Evolutionary conservation across 2,888 invertebrate genomes (phyloP).

Genomic region (Hypomecis atomaria): DNA sequence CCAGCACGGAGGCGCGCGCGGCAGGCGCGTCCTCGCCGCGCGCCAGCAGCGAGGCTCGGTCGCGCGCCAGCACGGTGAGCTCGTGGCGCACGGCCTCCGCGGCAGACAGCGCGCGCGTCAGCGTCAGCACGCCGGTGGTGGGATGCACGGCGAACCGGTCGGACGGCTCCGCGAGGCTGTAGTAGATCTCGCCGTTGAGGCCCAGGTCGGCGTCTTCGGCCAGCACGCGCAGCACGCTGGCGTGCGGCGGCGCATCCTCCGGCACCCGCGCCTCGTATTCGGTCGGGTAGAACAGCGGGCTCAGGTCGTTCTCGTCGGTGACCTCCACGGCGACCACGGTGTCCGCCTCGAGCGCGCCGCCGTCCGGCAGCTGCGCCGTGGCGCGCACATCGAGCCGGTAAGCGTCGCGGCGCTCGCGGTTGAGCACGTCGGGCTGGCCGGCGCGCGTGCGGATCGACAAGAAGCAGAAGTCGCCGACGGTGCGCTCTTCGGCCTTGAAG

Average conservation of each 20-base stretch:
- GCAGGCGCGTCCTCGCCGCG: conserved; percentile 85
- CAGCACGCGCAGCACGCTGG: conserved; percentile 90
- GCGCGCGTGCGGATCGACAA: conserved; percentile 94
- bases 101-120: conserved; percentile 91
- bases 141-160: conserved; percentile 97
- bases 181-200: conserved; percentile 98
- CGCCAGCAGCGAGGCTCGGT: conserved; percentile 89
- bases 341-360: conserved; percentile 88
- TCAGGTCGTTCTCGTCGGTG: conserved; percentile 95
- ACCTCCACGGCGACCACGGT: conserved; percentile 89
- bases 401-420: conserved; percentile 94
- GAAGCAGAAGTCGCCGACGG: conserved; percentile 98
- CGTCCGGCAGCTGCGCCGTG: conserved; percentile 84
- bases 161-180: conserved; percentile 92
- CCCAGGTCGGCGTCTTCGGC: conserved; percentile 99
- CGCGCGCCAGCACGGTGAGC: conserved; percentile 92
- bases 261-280: conserved; percentile 94
- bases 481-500: conserved; percentile 95
- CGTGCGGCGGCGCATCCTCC: conserved; percentile 94
- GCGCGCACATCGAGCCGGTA: conserved; percentile 91
- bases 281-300: conserved; percentile 96
- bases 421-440: conserved; percentile 93
- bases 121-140: conserved; percentile 93
- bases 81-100: conserved; percentile 89
- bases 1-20: conserved; percentile 90